Percentiles rank a stretch among this genome's conserved stretches.
Evolutionary conservation across 1,140 invertebrate species (phyloP).

Genomic region (Alviniconcha marisindica): DNA sequence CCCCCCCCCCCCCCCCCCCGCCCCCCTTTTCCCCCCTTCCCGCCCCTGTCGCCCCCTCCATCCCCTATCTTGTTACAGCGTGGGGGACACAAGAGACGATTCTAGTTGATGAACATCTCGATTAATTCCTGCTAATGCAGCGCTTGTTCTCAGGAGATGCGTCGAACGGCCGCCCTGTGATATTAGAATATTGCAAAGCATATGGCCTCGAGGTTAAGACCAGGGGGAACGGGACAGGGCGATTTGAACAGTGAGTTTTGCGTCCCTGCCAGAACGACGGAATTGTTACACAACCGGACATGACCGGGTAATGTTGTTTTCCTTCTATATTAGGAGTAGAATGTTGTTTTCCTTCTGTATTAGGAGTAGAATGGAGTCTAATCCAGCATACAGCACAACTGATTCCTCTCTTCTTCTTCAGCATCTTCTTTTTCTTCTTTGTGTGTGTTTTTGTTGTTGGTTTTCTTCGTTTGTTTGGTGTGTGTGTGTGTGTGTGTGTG

Average conservation of each 20-base stretch:
- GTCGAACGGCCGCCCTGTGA: neutral
- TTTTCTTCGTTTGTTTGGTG: neutral
- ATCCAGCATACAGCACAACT: too few relatives aligned
- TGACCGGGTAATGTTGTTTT: too few relatives aligned
- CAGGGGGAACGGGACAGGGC: neutral
- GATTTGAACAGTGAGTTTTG: too few relatives aligned
- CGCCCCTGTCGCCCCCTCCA: neutral
- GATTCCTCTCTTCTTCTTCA: neutral
- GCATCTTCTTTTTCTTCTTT: neutral
- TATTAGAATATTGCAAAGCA: conserved; percentile 42
- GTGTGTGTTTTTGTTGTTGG: neutral
- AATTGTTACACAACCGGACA: too few relatives aligned
- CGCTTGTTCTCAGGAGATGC: conserved; percentile 10
- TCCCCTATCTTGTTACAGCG: conserved; percentile 30
- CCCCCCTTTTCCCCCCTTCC: neutral
- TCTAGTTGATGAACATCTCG: conserved; percentile 38
- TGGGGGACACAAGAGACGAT: conserved; percentile 28
- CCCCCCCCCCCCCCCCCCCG: neutral
- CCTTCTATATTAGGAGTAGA: too few relatives aligned
- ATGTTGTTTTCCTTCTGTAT: too few relatives aligned
- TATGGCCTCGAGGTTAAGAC: conserved; percentile 23
- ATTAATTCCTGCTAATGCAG: conserved; percentile 42
- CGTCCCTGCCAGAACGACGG: too few relatives aligned
- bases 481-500: conserved; percentile 16
- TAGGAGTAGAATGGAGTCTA: too few relatives aligned